Percentiles rank a stretch among this genome's conserved stretches.
These are phyloP conservation scores for Leucozona laternaria DNA, from an alignment of 2,888 invertebrate genomes.

Conservation along the genomic window DNA sequence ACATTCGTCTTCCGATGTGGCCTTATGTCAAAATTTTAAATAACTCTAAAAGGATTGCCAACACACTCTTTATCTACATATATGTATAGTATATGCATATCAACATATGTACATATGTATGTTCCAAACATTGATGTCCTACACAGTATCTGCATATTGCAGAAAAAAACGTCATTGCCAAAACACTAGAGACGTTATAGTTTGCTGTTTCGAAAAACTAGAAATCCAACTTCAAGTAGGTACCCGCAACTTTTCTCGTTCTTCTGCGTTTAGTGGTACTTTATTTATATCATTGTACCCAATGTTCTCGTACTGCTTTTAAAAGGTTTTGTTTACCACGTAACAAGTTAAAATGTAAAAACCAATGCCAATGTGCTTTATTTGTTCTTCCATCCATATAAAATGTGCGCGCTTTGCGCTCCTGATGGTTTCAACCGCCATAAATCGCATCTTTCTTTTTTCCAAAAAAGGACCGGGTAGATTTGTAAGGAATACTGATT, in stretches of 20 bases:
- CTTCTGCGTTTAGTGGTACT: conserved; percentile 42
- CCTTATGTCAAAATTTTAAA: conserved; percentile 67
- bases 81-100: no score
- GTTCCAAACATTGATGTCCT: not conserved
- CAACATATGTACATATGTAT: not conserved
- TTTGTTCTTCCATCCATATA: conserved; percentile 44
- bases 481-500: conserved; percentile 15
- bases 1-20: conserved; percentile 28
- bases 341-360: conserved; percentile 74
- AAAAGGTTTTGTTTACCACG: conserved; percentile 63
- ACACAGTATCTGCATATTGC: conserved; percentile 14
- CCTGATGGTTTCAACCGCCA: conserved; percentile 45
- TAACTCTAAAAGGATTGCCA: conserved; percentile 65
- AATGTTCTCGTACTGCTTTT: conserved; percentile 25
- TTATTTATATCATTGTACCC: conserved; percentile 12
- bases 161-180: not conserved
- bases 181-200: conserved; percentile 36
- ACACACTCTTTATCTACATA: not conserved
- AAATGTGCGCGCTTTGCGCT: conserved; percentile 41
- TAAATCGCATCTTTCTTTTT: conserved; percentile 41
- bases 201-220: conserved; percentile 18
- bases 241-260: conserved; percentile 64
- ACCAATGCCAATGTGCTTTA: conserved; percentile 63
- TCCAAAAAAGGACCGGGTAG: conserved; percentile 5
- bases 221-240: conserved; percentile 55